phyloP scores from a whole-genome alignment of 1,140 invertebrate genomes.

The Batillaria attramentaria region DNA sequence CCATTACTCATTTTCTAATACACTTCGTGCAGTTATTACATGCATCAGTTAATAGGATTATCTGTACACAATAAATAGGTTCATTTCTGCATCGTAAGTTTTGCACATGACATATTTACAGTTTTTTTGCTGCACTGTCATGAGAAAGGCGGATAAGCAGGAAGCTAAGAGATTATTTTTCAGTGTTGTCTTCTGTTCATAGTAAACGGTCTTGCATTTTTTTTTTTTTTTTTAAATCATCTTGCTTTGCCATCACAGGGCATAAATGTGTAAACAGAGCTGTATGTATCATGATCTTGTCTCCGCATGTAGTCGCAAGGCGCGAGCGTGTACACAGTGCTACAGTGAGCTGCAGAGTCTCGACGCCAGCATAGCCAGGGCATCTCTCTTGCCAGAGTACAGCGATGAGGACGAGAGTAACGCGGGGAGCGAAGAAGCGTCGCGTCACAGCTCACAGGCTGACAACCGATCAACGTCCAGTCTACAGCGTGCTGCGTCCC shows the following conservation, averaged over 20 bases:
- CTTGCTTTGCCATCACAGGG: conserved; percentile 6
- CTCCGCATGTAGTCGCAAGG: conserved; percentile 55
- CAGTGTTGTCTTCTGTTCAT: background rate
- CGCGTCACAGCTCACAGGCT: background rate
- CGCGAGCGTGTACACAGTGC: conserved; percentile 67
- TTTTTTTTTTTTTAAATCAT: too few species aligned
- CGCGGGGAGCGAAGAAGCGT: conserved; percentile 3
- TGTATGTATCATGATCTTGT: background rate
- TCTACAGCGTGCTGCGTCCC: background rate
- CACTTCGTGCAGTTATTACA: too few species aligned
- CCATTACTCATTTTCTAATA: too few species aligned
- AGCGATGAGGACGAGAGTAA: conserved; percentile 35
- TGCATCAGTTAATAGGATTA: too few species aligned
- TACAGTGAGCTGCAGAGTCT: conserved; percentile 48
- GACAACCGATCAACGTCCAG: conserved; percentile 14
- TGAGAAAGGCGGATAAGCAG: too few species aligned
- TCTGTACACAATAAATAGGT: too few species aligned
- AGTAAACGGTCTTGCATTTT: background rate
- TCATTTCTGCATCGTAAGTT: too few species aligned
- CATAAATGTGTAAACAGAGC: background rate
- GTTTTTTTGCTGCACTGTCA: too few species aligned
- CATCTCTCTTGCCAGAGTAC: conserved; percentile 23
- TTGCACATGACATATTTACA: too few species aligned
- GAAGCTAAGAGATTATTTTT: too few species aligned
- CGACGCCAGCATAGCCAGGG: conserved; percentile 30